Conservation (phyloP, 2,888 invertebrate species). For the Caenorhabditis sp. region DNA sequence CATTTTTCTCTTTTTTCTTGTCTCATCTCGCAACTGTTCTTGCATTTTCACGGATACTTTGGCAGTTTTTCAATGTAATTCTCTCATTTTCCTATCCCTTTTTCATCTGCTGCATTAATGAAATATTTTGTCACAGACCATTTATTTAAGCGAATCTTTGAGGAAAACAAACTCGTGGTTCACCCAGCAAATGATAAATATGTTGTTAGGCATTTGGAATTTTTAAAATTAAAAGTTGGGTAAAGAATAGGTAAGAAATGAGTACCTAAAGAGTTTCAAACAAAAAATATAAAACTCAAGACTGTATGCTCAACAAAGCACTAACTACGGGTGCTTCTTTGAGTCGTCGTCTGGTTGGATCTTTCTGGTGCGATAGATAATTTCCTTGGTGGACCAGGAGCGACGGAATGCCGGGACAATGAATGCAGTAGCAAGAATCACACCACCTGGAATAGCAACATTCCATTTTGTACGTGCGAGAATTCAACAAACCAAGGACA, state of each 20-base stretch:
- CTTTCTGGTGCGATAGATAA: conserved; percentile 56
- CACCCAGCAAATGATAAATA: conserved; percentile 14
- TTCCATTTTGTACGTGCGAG: background rate
- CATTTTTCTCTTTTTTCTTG: background rate
- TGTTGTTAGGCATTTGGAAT: too few species aligned
- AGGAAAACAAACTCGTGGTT: conserved; percentile 44
- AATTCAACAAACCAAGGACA: conserved; percentile 75
- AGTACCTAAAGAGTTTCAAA: conserved; percentile 12
- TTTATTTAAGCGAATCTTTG: conserved; percentile 36
- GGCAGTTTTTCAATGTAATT: conserved; percentile 23
- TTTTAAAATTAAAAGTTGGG: too few species aligned
- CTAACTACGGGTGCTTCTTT: conserved; percentile 3
- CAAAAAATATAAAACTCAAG: background rate
- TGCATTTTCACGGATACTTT: conserved; percentile 44
- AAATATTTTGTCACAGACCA: background rate
- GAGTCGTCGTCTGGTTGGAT: conserved; percentile 24
- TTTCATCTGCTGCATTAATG: background rate
- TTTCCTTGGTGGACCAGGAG: conserved; percentile 54
- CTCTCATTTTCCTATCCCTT: background rate
- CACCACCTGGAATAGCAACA: conserved; percentile 58
- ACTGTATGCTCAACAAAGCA: background rate
- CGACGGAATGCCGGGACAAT: conserved; percentile 66
- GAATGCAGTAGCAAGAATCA: conserved; percentile 62
- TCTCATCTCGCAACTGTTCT: conserved; percentile 13
- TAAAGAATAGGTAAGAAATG: too few species aligned